Base-by-base conservation (phyloP, 92 coral and sea anemone genomes). In the Umimayanthus chanpuru region DNA sequence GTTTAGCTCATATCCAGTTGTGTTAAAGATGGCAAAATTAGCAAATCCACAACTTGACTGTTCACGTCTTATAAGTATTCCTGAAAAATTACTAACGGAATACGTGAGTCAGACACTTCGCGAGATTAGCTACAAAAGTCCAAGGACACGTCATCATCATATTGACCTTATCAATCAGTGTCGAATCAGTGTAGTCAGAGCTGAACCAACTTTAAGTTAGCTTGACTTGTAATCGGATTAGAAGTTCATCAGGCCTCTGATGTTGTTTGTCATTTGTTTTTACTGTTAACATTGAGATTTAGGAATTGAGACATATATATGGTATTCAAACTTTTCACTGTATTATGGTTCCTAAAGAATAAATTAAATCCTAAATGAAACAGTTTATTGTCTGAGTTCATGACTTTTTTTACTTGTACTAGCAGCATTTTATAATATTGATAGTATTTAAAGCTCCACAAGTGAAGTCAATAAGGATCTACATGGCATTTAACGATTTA, bases 181-280 rank as follows among this genome's bases (percentile, higher is more conserved):
- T 23, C 23, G 29, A 67, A 67, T 67, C 1, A 67, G 10, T 67
- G 6, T 23, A 67, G 29, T 67, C 28, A 67, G 73, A 67, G 1
- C 30, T 67, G 73, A 67, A 67, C 73, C 30, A 12, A 14, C 73
- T 67, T 21, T 5, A 5, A 67, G 9, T 23, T 67, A 14, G 2
- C 73, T 67, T 67, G 73, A 67, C 73, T 67, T 23, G 9, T 67
- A 67, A 67, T 67, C 73, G 73, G 73, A 5, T 67, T 67, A 23
- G 73, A 67, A 67, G 29, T 67, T 67, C 73, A 67, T 67, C 73
- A 67, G 30, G 28, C 30, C 25, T 67, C 73, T 67, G 73, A 67
- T 67, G 73, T 67, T 67, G 73, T 67, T 67, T 67, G 30, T 67
- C 73, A 67, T 67, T 67, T 67, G 73, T 67, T 67, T 67, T 67